Percentiles rank a stretch among this genome's conserved stretches.
Evolutionary conservation across 2,797 vertebrate species (phyloP).

Genomic region (Gallinago nigripennis): DNA sequence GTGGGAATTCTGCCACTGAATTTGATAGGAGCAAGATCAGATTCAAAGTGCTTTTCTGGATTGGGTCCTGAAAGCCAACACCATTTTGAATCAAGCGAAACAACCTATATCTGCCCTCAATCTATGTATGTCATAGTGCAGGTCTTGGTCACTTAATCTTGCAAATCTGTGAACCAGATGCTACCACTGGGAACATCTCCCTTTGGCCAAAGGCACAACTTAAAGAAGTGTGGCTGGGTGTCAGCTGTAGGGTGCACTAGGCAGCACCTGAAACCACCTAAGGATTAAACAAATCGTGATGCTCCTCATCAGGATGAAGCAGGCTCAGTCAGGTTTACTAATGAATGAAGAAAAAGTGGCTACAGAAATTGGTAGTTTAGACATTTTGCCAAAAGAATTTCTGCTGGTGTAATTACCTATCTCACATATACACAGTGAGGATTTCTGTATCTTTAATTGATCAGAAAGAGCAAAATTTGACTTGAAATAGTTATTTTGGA

Average conservation of each 20-base stretch:
- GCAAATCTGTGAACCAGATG: background rate
- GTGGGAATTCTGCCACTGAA: constrained; percentile 16
- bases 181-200: background rate
- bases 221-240: background rate
- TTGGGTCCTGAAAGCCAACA: background rate
- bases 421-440: background rate
- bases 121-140: background rate
- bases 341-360: background rate
- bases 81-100: background rate
- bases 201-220: background rate
- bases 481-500: background rate
- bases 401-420: background rate
- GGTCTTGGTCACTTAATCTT: background rate
- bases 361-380: background rate
- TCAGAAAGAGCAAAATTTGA: background rate
- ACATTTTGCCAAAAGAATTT: background rate
- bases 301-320: background rate
- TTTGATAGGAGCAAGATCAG: background rate
- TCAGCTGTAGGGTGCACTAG: background rate
- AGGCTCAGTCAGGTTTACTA: background rate
- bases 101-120: background rate
- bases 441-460: background rate
- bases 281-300: background rate
- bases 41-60: constrained; percentile 33
- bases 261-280: background rate